A percentile compares a stretch with the other conserved stretches of the same genome.
phyloP scores from a whole-genome alignment of 2,797 vertebrate species.

The Petrocephalus sullivani region DNA sequence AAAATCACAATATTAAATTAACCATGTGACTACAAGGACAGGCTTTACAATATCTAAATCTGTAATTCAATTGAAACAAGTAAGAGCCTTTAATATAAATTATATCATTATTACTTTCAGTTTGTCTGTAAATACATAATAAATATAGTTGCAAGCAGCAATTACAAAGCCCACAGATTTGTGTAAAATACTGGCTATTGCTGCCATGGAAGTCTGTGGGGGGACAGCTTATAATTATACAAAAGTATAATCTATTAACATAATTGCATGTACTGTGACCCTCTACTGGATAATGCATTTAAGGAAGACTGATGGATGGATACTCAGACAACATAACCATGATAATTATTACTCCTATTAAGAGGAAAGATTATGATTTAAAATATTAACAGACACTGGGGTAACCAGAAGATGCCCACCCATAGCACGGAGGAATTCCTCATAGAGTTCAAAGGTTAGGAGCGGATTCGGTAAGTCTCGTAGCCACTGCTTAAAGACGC shows the following conservation, averaged over 20 bases:
- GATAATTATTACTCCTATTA: not conserved
- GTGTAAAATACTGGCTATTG: not conserved
- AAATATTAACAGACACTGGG: not conserved
- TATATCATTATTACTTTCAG: not conserved
- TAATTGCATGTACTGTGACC: not conserved
- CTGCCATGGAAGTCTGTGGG: not conserved
- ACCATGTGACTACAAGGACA: not conserved
- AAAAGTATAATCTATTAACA: not conserved
- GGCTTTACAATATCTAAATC: not conserved
- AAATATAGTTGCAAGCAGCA: not conserved
- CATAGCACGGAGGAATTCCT: conserved; percentile 90
- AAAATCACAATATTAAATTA: not conserved
- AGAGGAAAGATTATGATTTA: not conserved
- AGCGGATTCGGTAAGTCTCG: conserved; percentile 93
- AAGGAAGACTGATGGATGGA: not conserved
- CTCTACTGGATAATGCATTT: not conserved
- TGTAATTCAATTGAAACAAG: not conserved
- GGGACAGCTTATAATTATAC: not conserved
- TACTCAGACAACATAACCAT: not conserved
- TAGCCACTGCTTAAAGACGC: conserved; percentile 98
- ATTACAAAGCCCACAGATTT: not conserved
- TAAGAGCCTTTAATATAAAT: not conserved
- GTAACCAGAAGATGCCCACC: conserved; percentile 59
- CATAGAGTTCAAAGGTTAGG: conserved; percentile 96
- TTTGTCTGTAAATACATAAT: not conserved